Base-by-base conservation (phyloP, 2,797 vertebrate genomes). In the Mus spretus region DNA sequence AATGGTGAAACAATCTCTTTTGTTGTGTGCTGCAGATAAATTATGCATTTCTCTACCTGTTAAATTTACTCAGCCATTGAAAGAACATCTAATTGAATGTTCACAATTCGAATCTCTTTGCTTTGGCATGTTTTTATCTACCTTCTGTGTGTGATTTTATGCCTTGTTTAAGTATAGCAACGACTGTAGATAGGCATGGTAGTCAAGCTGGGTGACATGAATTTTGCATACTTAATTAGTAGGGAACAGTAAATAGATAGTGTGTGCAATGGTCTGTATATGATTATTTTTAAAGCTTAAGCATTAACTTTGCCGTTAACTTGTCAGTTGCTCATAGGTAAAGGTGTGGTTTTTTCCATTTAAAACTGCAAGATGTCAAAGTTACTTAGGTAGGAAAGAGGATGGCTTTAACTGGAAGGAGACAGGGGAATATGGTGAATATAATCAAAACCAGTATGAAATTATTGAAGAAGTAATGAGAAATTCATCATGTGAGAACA, bases 121-220 rank as follows among this genome's bases (percentile, higher is more conserved):
- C 19, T n/a, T 96, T 34, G 19, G 12, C 70, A 24, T 63, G 4
- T 72, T 92, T 92, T 91, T 83, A 78, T 77, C 77, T 53, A 55
- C 7, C 57, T 78, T 78, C 7, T 28, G 1, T 70, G 57, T 81
- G n/a, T 34, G 24, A n/a, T 11, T 44, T 20, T 84, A 20, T 17
- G 22, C 50, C 53, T 47, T 84, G 40, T 67, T 90, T 14, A 86
- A 85, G 0, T 34, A n/a, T 80, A 80, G 37, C 15, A 17, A 85
- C 22, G 50, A 61, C 34, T 72, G 1, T 80, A 44, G 37, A 61
- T 13, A 61, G 83, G n/a, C 6, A 61, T 5, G 24, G 17, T 37
- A 53, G 28, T 88, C 40, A 84, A 83, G 6, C 10, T 57, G 19
- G 11, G 15, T 14, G 37, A 65, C 63, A 70, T 55, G 37, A 70